Conservation (phyloP, 37 sponge, comb jelly and placozoan species). For the Beroe forskalii region DNA sequence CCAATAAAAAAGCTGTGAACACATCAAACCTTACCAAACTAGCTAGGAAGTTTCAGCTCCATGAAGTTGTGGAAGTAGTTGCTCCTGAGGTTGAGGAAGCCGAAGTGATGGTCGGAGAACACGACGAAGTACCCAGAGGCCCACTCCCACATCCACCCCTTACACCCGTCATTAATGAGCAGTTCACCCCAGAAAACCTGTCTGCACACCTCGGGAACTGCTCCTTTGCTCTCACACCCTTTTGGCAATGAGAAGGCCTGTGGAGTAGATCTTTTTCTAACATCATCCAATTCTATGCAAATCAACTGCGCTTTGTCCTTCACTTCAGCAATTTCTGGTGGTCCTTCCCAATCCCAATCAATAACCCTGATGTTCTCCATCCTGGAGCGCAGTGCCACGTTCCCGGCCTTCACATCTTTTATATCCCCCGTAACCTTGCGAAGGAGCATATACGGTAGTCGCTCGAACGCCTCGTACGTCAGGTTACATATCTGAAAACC, state of each 20-base stretch:
- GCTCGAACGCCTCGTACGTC: conserved; percentile 35
- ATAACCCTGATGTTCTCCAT: conserved; percentile 40
- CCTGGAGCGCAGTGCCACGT: background rate
- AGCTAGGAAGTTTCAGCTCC: background rate
- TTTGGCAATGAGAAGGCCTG: background rate
- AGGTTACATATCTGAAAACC: conserved; percentile 8
- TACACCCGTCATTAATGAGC: background rate
- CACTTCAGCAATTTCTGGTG: background rate
- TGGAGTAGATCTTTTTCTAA: background rate
- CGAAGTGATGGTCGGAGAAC: background rate
- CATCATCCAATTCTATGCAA: conserved; percentile 3
- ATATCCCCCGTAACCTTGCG: conserved; percentile 24
- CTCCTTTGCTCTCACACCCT: background rate
- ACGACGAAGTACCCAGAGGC: background rate
- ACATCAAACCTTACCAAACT: too few relatives aligned
- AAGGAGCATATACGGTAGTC: conserved; percentile 31
- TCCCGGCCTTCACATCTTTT: background rate
- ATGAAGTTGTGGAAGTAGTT: conserved; percentile 1
- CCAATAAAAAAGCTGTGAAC: too few relatives aligned
- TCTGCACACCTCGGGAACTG: background rate
- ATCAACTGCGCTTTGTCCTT: background rate
- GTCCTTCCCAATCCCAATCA: background rate
- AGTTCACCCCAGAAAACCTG: conserved; percentile 1
- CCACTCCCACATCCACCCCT: conserved; percentile 33
- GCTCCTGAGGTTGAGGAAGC: background rate